Conservation (phyloP, 2,888 invertebrate species). For the Rhagonycha fulva region DNA sequence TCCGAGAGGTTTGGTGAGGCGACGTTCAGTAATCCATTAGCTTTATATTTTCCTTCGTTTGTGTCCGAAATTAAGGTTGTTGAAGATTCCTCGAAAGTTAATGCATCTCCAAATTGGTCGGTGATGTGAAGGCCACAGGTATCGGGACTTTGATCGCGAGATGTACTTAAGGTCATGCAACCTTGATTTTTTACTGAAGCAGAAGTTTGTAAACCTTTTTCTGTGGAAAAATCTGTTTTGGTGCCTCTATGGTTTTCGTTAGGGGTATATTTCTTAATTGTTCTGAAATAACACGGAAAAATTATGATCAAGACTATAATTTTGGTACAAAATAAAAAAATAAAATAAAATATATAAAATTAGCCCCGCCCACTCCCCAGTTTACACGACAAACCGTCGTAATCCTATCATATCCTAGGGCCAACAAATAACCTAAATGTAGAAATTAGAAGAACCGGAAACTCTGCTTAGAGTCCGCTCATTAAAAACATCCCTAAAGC, state of each 20-base stretch:
- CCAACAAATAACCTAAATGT: too few species aligned
- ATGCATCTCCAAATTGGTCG: not conserved
- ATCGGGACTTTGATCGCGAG: not conserved
- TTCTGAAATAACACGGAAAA: not conserved
- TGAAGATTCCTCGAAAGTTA: not conserved
- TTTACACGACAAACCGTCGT: too few species aligned
- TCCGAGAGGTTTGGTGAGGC: slow-evolving; percentile 1
- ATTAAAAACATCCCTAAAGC: too few species aligned
- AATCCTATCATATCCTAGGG: too few species aligned
- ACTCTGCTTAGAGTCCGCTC: too few species aligned
- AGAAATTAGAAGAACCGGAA: too few species aligned
- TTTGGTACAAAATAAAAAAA: too few species aligned
- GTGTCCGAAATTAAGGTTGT: not conserved
- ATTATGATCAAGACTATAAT: not conserved
- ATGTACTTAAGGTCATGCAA: not conserved
- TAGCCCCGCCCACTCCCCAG: too few species aligned
- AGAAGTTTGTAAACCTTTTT: not conserved
- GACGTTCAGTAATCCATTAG: not conserved
- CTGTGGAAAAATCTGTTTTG: not conserved
- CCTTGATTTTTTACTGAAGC: not conserved
- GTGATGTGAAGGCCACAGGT: not conserved
- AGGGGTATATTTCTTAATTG: not conserved
- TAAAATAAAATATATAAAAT: too few species aligned
- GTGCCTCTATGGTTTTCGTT: not conserved
- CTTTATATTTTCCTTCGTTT: not conserved